phyloP scores from a whole-genome alignment of 2,888 invertebrate genomes.

The Tyria jacobaeae region DNA sequence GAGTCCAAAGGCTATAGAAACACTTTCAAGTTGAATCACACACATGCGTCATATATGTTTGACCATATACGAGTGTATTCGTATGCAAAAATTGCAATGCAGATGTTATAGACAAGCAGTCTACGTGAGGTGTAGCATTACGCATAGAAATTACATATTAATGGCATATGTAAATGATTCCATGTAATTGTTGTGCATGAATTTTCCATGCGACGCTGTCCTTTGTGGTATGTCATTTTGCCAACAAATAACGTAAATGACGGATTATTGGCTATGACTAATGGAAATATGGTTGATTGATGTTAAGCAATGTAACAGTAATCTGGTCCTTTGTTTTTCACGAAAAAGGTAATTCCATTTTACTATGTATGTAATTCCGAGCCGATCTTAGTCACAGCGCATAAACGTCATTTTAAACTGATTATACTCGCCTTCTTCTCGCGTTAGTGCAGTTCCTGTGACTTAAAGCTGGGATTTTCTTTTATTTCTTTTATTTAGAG shows the following conservation, averaged over 20 bases:
- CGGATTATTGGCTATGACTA: background rate
- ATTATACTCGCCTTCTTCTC: too few species aligned
- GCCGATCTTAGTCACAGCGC: background rate
- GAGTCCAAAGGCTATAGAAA: background rate
- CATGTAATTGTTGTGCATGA: background rate
- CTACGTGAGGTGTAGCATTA: slow-evolving; percentile 7
- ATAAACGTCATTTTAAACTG: background rate
- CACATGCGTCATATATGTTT: slow-evolving; percentile 8
- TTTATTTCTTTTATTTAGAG: too few species aligned
- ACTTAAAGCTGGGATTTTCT: too few species aligned
- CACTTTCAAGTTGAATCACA: slow-evolving; percentile 5
- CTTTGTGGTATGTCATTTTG: background rate
- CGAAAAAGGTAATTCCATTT: background rate
- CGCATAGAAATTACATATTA: background rate
- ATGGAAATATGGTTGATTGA: background rate
- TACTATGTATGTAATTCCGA: background rate
- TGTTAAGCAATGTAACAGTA: background rate
- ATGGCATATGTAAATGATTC: background rate
- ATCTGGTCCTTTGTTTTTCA: background rate
- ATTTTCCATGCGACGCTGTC: background rate
- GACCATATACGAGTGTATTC: background rate
- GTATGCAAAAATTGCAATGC: slow-evolving; percentile 9
- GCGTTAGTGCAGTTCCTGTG: too few species aligned
- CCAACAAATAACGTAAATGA: background rate
- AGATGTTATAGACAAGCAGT: slow-evolving; percentile 11